phyloP scores from a whole-genome alignment of 2,888 invertebrate genomes.

The Calameuta idolon region DNA sequence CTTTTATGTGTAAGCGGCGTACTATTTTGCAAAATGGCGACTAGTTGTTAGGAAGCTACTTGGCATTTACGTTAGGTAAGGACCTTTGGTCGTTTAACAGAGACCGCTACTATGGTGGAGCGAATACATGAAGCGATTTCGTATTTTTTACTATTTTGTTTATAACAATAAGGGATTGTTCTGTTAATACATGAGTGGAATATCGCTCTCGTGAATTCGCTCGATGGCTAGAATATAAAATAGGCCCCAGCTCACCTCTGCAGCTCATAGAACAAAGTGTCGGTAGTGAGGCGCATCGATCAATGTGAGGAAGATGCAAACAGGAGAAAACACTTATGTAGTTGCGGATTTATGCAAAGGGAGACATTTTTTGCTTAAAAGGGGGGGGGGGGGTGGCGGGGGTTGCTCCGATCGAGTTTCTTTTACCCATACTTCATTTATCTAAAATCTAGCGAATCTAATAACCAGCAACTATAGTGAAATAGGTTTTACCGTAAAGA shows the following conservation, averaged over 20 bases:
- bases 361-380: background rate
- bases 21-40: background rate
- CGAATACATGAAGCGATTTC: conserved; percentile 39
- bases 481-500: background rate
- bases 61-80: background rate
- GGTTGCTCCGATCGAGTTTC: background rate
- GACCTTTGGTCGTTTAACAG: background rate
- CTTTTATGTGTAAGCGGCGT: background rate
- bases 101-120: conserved; percentile 23
- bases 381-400: background rate
- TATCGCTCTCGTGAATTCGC: conserved; percentile 49
- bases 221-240: conserved; percentile 50
- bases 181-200: conserved; percentile 24
- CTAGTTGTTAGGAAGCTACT: background rate
- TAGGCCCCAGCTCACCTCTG: conserved; percentile 66
- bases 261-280: conserved; percentile 64
- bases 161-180: conserved; percentile 21
- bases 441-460: background rate
- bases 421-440: background rate
- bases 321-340: conserved; percentile 65
- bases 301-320: conserved; percentile 64
- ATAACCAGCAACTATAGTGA: background rate
- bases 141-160: conserved; percentile 25
- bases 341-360: conserved; percentile 44
- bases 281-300: conserved; percentile 65